These are phyloP conservation scores for Seladonia tumulorum DNA, from an alignment of 2,888 invertebrate species.

Conservation along the genomic window DNA sequence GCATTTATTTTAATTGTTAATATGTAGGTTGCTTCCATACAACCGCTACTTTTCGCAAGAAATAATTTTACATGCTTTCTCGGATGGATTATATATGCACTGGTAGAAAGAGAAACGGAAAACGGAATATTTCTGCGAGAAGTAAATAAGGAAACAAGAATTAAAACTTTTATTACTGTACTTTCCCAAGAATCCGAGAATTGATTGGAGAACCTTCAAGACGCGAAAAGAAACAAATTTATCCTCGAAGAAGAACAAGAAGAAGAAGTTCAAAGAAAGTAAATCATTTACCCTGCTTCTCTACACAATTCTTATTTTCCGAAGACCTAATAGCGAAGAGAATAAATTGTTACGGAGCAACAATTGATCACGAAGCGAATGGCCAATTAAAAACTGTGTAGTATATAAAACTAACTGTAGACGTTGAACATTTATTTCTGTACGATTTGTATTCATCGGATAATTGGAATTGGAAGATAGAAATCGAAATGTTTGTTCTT, in stretches of 20 bases:
- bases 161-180: neutral
- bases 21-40: too few relatives aligned
- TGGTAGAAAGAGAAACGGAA: neutral
- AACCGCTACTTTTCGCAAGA: too few relatives aligned
- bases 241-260: neutral
- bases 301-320: neutral
- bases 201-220: neutral
- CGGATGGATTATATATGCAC: neutral
- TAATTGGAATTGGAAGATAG: too few relatives aligned
- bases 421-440: neutral
- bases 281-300: neutral
- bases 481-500: too few relatives aligned
- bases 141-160: neutral
- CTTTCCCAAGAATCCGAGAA: neutral
- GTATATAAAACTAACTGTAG: too few relatives aligned
- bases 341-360: neutral
- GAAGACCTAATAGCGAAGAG: too few relatives aligned
- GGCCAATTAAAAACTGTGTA: neutral
- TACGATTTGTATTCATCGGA: neutral
- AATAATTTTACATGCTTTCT: too few relatives aligned
- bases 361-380: neutral
- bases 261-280: neutral
- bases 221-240: neutral
- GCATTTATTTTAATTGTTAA: too few relatives aligned
- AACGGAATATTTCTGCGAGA: neutral